A percentile compares a stretch with the other conserved stretches of the same genome.
phyloP scores from a whole-genome alignment of 2,888 invertebrate species.

The Heteromyza rotundicornis region DNA sequence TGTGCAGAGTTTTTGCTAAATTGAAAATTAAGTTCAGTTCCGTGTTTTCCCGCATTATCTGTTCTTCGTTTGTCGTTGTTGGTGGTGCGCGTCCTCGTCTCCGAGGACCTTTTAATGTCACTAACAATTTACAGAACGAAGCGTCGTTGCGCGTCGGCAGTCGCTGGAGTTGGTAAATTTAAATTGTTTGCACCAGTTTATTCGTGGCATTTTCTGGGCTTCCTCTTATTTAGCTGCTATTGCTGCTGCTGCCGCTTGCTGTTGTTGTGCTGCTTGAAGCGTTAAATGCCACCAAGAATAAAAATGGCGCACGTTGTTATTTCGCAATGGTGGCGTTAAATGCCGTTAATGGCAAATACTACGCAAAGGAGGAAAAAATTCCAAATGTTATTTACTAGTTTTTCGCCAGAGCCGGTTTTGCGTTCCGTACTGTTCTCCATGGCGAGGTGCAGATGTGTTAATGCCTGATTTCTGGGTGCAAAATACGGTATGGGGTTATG shows the following conservation, averaged over 20 bases:
- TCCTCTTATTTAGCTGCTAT: background rate
- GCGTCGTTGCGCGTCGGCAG: background rate
- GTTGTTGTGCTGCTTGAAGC: background rate
- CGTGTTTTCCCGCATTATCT: conserved; percentile 4
- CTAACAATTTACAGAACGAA: conserved; percentile 2
- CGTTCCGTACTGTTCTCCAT: background rate
- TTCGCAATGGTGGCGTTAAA: background rate
- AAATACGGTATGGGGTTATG: too few species aligned
- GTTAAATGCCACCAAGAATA: background rate
- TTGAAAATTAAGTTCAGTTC: conserved; percentile 9
- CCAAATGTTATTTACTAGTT: background rate
- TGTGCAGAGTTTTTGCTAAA: background rate
- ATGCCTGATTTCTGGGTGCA: background rate
- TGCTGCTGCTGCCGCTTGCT: background rate
- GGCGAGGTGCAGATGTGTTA: background rate
- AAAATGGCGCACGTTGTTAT: conserved; percentile 1
- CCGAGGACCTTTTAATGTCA: conserved; percentile 9
- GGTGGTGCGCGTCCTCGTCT: too few species aligned
- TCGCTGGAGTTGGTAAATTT: conserved; percentile 1
- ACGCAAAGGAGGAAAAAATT: background rate
- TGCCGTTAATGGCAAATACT: conserved; percentile 1
- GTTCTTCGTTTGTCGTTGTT: background rate
- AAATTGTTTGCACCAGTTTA: background rate
- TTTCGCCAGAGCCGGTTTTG: background rate
- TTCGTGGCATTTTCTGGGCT: background rate